phyloP scores from a whole-genome alignment of 2,113 vertebrate genomes.

The Litocranius walleri region DNA sequence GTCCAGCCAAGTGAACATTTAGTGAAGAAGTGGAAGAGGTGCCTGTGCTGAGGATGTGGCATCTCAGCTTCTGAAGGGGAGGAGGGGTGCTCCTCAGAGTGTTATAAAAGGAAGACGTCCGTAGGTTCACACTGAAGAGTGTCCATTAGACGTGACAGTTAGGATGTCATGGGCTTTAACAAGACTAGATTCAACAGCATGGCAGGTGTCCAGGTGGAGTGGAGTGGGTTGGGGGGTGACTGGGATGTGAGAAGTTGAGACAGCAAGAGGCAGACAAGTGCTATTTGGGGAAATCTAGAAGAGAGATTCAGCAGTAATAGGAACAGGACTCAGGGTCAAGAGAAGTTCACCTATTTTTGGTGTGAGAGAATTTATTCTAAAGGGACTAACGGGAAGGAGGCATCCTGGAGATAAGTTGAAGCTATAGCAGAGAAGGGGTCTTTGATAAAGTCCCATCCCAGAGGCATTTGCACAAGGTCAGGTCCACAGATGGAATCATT shows the following conservation, averaged over 20 bases:
- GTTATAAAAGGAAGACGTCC: neutral
- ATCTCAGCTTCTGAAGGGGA: neutral
- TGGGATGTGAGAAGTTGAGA: neutral
- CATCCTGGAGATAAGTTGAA: neutral
- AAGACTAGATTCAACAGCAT: neutral
- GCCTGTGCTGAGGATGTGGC: neutral
- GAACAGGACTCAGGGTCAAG: neutral
- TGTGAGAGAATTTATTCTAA: neutral
- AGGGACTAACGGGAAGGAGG: neutral
- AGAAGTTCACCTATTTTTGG: constrained; percentile 23
- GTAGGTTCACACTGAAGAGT: neutral
- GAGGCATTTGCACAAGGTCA: neutral
- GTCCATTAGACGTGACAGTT: neutral
- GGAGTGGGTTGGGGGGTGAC: neutral
- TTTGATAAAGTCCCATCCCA: neutral
- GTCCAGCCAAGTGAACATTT: neutral
- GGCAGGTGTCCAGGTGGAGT: neutral
- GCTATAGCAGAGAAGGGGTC: neutral
- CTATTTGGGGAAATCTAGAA: neutral
- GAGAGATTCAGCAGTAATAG: neutral
- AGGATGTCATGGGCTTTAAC: neutral
- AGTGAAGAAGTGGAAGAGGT: neutral
- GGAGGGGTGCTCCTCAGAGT: neutral
- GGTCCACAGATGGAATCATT: neutral
- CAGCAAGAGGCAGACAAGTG: rapidly evolving